Evolutionary conservation across 2,113 vertebrate species (phyloP), one percentile per base, ranked within the genome.

Genomic region (Ahaetulla prasina): DNA sequence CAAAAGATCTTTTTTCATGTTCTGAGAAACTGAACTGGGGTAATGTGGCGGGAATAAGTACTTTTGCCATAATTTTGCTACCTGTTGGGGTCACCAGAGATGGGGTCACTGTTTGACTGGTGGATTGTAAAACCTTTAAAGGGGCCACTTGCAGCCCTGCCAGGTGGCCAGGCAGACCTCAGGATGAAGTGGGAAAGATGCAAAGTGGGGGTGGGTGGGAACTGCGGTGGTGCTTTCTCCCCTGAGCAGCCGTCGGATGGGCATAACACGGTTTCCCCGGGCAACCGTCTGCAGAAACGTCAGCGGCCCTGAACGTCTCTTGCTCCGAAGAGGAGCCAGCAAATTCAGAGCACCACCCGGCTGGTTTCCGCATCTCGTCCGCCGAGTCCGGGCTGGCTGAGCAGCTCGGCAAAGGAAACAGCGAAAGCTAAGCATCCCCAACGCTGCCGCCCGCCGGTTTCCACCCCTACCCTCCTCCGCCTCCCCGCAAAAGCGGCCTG

Each of bases 221-320:
- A 8, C 88, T 30, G 39, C 50, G 5, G 85, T 27, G 27, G 11
- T 16, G 45, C 47, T 88, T 10, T 35, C 3, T 35, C 22, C 27
- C 49, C 45, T 22, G 85, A 47, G 47, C n/a, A 87, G 18, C 25
- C 10, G 60, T 9, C 45, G n/a, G 91, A 8, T 22, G 14, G 54
- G 45, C 8, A 39, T 49, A 50, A 25, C 25, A 25, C 11, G 88
- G 88, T 89, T 92, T 87, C 88, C 92, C 88, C 4, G 88, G 45
- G 92, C 92, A 92, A 92, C 91, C 4, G 52, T 45, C 63, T n/a
- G 53, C 45, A 23, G 68, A 50, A 45, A 92, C 87, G 92, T 92
- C 92, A 92, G 92, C 50, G 49, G 84, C 91, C 86, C 49, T 20
- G 4, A 16, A 53, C 60, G 47, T 30, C 60, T 53, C 53, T 18